A percentile compares a stretch with the other conserved stretches of the same genome.
Conservation (phyloP, 2,797 vertebrate genomes). For the Chaunax sp. region DNA sequence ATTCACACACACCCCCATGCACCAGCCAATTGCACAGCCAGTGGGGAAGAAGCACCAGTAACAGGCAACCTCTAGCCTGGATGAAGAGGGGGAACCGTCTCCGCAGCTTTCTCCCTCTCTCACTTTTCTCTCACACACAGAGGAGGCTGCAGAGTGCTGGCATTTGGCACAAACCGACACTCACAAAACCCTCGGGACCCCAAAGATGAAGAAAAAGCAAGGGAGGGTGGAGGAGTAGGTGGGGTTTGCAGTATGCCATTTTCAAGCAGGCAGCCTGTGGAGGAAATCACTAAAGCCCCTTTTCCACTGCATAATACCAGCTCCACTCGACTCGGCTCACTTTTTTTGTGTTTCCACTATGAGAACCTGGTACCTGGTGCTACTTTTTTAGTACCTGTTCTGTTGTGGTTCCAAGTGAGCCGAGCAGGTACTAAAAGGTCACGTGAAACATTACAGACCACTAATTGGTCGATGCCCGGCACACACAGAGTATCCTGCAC, state of each 20-base stretch:
- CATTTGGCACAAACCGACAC: constrained; percentile 74
- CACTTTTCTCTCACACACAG: constrained; percentile 28
- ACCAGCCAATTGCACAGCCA: constrained; percentile 36
- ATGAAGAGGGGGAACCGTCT: constrained; percentile 52
- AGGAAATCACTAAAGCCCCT: constrained; percentile 42
- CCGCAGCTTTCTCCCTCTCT: constrained; percentile 38
- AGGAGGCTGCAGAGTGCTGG: constrained; percentile 57
- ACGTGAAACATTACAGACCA: no score
- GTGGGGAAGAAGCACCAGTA: constrained; percentile 39
- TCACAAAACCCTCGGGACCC: constrained; percentile 67
- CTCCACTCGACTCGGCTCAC: no score
- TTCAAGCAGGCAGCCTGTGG: constrained; percentile 69
- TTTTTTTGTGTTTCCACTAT: no score
- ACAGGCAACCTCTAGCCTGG: constrained; percentile 44
- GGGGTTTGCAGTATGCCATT: constrained; percentile 55
- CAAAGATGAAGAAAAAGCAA: constrained; percentile 56
- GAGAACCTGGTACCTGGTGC: no score
- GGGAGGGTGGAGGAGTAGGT: constrained; percentile 24
- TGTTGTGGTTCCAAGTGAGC: no score
- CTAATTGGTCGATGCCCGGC: no score
- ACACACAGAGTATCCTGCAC: no score
- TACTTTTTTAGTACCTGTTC: no score
- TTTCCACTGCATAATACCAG: no score
- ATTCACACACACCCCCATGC: constrained; percentile 1
- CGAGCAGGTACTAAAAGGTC: no score